Percentiles rank a stretch among this genome's conserved stretches.
Evolutionary conservation across 2,797 vertebrate species (phyloP).

Genomic region (Brachyalestes nurse): DNA sequence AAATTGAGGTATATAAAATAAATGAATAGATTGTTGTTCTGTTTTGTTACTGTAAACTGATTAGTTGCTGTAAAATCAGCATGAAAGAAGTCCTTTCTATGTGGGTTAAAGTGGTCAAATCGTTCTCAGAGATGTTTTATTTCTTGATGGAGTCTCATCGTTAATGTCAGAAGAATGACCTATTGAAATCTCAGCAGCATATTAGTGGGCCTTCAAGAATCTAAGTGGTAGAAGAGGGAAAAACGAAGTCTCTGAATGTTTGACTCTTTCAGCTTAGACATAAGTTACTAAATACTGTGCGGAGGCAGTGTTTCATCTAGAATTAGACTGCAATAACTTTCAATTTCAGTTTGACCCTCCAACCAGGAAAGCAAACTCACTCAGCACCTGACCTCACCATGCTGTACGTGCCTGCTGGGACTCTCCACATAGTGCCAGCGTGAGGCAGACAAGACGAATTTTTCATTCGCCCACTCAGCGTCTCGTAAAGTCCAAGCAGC

Average conservation of each 20-base stretch:
- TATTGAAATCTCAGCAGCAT: background rate
- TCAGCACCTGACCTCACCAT: conserved; percentile 50
- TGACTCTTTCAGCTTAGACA: background rate
- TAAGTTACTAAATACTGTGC: background rate
- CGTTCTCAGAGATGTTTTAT: background rate
- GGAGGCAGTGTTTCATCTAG: conserved; percentile 23
- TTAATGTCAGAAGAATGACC: conserved; percentile 3
- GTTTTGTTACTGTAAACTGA: too few species aligned
- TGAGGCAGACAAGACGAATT: conserved; percentile 35
- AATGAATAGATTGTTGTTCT: too few species aligned
- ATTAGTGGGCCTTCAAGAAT: background rate
- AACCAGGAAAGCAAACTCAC: conserved; percentile 8
- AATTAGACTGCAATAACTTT: conserved; percentile 12
- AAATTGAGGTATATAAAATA: too few species aligned
- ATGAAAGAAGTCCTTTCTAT: too few species aligned
- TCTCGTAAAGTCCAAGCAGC: conserved; percentile 65
- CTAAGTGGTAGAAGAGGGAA: background rate
- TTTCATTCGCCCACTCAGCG: conserved; percentile 52
- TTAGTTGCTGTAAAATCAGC: too few species aligned
- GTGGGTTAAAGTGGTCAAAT: too few species aligned
- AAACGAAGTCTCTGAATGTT: background rate
- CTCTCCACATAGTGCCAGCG: conserved; percentile 39
- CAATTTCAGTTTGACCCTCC: conserved; percentile 25
- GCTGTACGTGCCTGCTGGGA: conserved; percentile 37
- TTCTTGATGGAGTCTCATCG: background rate